phyloP scores from a whole-genome alignment of 1,140 invertebrate species.

The Bactericera cockerelli region DNA sequence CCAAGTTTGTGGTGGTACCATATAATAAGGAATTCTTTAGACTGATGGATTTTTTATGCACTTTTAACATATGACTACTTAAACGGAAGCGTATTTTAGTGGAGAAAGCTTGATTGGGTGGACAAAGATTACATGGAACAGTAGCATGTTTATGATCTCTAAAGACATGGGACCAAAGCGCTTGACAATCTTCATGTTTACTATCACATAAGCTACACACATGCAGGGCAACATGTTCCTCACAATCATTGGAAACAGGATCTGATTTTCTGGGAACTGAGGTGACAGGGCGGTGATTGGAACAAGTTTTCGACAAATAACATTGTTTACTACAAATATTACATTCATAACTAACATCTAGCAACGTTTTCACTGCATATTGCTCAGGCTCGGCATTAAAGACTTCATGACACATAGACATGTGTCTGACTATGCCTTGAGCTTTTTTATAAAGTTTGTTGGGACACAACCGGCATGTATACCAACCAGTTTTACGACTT shows the following conservation, averaged over 20 bases:
- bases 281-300: not conserved
- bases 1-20: no score
- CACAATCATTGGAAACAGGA: no score
- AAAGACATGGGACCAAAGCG: constrained; percentile 8
- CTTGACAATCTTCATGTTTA: constrained; percentile 8
- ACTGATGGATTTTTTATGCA: no score
- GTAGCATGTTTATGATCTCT: not conserved
- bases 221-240: not conserved
- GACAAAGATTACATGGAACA: constrained; percentile 7
- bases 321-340: constrained; percentile 11
- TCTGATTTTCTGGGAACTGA: no score
- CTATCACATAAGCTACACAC: constrained; percentile 14
- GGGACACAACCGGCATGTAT: not conserved
- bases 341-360: constrained; percentile 9
- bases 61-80: no score
- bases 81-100: no score
- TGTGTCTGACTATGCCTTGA: not conserved
- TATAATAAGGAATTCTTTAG: no score
- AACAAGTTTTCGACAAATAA: not conserved
- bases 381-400: not conserved
- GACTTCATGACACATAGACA: not conserved
- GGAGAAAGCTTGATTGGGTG: no score
- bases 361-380: not conserved
- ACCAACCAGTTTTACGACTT: not conserved
- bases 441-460: not conserved